Evolutionary conservation across 2,888 invertebrate genomes (phyloP), one percentile per base, ranked within the genome.

Genomic region (Chesias legatella): DNA sequence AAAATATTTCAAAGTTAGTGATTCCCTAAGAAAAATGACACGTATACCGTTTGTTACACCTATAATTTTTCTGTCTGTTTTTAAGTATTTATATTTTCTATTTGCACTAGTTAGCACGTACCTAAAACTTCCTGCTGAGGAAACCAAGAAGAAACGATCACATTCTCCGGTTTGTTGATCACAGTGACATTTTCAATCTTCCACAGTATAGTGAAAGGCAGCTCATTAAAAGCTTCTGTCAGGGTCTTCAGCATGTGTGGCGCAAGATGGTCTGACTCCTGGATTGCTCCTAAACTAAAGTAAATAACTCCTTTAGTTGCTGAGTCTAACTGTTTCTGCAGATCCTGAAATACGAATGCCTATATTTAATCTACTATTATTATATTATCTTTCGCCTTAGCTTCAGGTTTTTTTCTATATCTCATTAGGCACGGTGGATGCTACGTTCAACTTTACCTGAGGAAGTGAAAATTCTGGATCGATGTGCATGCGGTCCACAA

Each of bases 51-150:
- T n/a, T n/a, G n/a, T n/a, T n/a, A n/a, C n/a, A n/a, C n/a, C n/a
- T n/a, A n/a, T n/a, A n/a, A n/a, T n/a, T n/a, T n/a, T n/a, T n/a
- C n/a, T n/a, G n/a, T n/a, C n/a, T n/a, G n/a, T n/a, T n/a, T n/a
- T n/a, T n/a, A n/a, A n/a, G n/a, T n/a, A n/a, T n/a, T n/a, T n/a
- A n/a, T n/a, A n/a, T n/a, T n/a, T n/a, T n/a, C n/a, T n/a, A 17
- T 17, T 5, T 17, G 13, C 13, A 17, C 3, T 17, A 17, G 10
- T 11, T 6, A 26, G 9, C 26, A 17, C 51, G 53, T 62, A 90
- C 90, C 89, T 42, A 91, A 68, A 43, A 91, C 46, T 61, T 89
- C 85, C 54, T 90, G 86, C 49, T 91, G 91, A 0, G 90, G 90
- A 39, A 90, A 79, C 91, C 91, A 91, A 8, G 68, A 62, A 9